These are phyloP conservation scores for Eira barbara DNA, from an alignment of 2,113 vertebrate species.

Conservation along the genomic window DNA sequence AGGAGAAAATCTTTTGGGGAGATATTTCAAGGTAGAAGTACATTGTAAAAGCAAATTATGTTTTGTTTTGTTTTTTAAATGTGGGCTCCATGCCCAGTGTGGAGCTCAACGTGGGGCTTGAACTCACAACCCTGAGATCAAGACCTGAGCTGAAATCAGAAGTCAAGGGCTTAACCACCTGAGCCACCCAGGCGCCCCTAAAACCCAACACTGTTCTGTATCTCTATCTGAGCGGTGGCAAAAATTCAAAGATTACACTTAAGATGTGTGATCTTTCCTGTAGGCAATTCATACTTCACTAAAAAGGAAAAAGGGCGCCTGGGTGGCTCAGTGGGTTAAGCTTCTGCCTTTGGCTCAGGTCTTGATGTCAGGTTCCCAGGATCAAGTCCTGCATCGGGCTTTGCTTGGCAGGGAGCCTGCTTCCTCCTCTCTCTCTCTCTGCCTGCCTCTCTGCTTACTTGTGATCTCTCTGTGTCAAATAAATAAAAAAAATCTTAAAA, in stretches of 20 bases:
- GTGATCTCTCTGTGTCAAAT: too few species aligned
- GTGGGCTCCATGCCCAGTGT: neutral
- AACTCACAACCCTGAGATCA: neutral
- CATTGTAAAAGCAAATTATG: neutral
- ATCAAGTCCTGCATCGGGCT: too few species aligned
- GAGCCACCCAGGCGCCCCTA: neutral
- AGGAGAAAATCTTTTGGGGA: neutral
- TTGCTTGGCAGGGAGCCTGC: too few species aligned
- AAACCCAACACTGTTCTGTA: neutral
- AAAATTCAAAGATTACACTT: neutral
- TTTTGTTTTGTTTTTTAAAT: neutral
- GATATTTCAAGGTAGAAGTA: constrained; percentile 2
- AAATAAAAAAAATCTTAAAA: neutral
- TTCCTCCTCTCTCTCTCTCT: too few species aligned
- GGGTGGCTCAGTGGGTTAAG: too few species aligned
- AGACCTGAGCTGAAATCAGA: neutral
- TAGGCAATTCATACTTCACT: neutral
- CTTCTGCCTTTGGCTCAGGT: too few species aligned
- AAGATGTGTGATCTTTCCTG: neutral
- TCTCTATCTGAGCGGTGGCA: neutral
- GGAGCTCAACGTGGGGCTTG: neutral
- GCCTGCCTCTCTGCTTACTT: too few species aligned
- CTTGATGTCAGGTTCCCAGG: too few species aligned
- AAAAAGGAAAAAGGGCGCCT: neutral
- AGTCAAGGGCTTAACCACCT: neutral